Evolutionary conservation across 2,797 vertebrate genomes (phyloP), one percentile per base, ranked within the genome.

Genomic region (Microctenopoma stevenorrisi): DNA sequence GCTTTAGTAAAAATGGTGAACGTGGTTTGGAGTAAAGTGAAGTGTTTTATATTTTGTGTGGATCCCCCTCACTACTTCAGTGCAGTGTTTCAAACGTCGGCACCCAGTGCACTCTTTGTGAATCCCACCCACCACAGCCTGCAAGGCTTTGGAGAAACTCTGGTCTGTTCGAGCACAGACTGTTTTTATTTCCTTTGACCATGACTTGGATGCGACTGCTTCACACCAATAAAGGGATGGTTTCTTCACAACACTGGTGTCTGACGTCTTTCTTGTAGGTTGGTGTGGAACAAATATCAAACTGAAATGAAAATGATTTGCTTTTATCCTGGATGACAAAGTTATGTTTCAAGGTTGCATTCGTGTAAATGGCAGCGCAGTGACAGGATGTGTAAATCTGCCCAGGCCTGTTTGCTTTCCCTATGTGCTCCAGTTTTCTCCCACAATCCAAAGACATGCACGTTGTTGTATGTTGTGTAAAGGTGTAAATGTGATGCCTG

Each of bases 201-300:
- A 67, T 48, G 69, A 81, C 76, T 75, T 82, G 61, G 74, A 85
- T 70, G 63, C 69, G 74, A 86, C 62, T 66, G 72, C 62, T 78
- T 87, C 77, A 83, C 88, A 84, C 57, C 77, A 92, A 89, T 93
- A 91, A 93, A 92, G 72, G 78, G 76, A 86, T 70, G 77, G 59
- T 86, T 89, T 90, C 87, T 89, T 90, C 89, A 91, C 87, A 76
- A 25, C 16, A 35, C 30, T 13, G 42, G 67, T 80, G 66, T 88
- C 74, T 67, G 68, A 49, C 5, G 25, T 82, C 37, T 76, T 86
- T 83, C 15, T 87, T 77, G 12, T 30, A 12, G 15, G 16, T 51
- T 65, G 18, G 9, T 33, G 13, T 60, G 43, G 10, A 10, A 56
- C 1, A 2, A 0, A 7, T 42, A 0, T 46, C 25, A 46, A 37